Conservation (phyloP, 2,113 vertebrate genomes). For the Chamaetylas fuelleborni region DNA sequence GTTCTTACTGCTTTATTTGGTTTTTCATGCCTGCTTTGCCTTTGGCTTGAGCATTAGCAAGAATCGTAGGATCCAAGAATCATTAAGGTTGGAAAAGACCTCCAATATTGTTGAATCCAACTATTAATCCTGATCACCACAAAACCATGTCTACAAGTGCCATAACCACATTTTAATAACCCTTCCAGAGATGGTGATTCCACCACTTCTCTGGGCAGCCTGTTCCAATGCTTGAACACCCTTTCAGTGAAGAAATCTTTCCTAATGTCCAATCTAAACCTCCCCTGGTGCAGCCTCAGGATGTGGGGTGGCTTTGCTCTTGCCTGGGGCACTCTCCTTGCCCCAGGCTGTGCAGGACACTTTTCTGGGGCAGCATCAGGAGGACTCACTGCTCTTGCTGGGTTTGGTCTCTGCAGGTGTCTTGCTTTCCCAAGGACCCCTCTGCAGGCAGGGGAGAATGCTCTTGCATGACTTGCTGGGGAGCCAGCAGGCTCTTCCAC, state of each 20-base stretch:
- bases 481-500: accelerated
- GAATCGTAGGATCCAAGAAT: neutral
- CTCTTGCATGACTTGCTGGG: neutral
- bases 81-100: neutral
- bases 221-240: neutral
- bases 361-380: neutral
- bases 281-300: neutral
- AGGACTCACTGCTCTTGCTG: neutral
- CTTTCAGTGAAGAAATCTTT: neutral
- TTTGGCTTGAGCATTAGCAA: accelerated
- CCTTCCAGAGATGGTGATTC: neutral
- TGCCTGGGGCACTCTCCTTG: neutral
- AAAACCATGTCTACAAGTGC: neutral
- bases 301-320: neutral
- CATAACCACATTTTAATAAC: neutral
- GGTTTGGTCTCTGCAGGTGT: neutral
- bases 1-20: neutral
- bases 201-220: neutral
- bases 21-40: neutral
- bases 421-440: neutral
- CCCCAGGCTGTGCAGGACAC: neutral
- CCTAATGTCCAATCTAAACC: neutral
- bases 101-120: neutral
- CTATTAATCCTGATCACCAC: neutral
- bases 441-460: neutral